phyloP scores from a whole-genome alignment of 2,797 vertebrate genomes.

The Hybognathus amarus region DNA sequence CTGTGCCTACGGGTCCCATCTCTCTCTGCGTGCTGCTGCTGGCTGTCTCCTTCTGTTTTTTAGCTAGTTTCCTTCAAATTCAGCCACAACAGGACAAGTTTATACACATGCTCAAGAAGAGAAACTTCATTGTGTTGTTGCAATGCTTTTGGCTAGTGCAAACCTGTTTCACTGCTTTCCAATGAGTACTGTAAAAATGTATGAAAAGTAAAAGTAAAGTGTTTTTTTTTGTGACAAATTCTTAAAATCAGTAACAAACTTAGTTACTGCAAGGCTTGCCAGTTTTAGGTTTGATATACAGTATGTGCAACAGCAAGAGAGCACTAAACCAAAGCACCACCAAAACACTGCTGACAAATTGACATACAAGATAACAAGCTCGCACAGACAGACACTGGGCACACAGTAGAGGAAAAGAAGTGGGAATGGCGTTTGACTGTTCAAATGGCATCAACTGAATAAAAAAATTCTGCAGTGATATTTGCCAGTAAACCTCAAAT shows the following conservation, averaged over 20 bases:
- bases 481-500: constrained; percentile 32
- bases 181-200: background rate
- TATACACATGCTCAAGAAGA: constrained; percentile 6
- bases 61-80: constrained; percentile 90
- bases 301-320: background rate
- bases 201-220: background rate
- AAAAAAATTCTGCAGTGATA: constrained; percentile 48
- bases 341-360: background rate
- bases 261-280: background rate
- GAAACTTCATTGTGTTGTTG: background rate
- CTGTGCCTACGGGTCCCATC: constrained; percentile 90
- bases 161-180: background rate
- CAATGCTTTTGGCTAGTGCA: constrained; percentile 14
- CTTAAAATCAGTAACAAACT: background rate
- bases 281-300: background rate
- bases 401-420: background rate
- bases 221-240: background rate
- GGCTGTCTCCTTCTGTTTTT: constrained; percentile 98
- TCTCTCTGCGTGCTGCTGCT: constrained; percentile 93
- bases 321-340: constrained; percentile 16
- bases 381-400: constrained; percentile 3
- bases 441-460: background rate
- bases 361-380: constrained; percentile 17
- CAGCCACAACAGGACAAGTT: constrained; percentile 47
- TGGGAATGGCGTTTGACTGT: background rate